These are phyloP conservation scores for Lycocorax pyrrhopterus DNA, from an alignment of 2,113 vertebrate species.

Conservation along the genomic window DNA sequence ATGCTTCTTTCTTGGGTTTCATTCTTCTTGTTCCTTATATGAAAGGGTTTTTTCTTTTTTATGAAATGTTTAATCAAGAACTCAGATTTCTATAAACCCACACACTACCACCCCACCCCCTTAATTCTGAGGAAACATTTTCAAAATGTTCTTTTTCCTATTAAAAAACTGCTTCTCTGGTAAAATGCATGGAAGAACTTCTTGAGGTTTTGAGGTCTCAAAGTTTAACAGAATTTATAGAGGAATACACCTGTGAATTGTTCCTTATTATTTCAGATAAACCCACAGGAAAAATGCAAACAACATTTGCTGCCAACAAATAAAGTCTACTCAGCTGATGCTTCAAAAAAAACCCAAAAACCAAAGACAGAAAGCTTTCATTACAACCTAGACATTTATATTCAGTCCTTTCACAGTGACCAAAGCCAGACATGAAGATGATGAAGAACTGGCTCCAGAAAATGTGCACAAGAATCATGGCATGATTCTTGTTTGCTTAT, in stretches of 20 bases:
- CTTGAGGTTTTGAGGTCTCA: neutral
- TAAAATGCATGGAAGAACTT: neutral
- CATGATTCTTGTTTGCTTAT: neutral
- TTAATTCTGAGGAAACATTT: neutral
- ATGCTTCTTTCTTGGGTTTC: neutral
- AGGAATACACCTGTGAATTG: neutral
- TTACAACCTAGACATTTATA: neutral
- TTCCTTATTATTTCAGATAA: neutral
- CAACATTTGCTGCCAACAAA: neutral
- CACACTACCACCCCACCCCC: fast-evolving
- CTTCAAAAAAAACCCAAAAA: neutral
- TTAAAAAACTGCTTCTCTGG: neutral
- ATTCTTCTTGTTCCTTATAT: neutral
- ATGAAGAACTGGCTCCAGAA: neutral
- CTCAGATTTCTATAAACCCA: neutral
- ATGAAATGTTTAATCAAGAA: neutral
- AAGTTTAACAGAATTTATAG: neutral
- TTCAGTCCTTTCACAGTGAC: neutral
- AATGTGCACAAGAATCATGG: neutral
- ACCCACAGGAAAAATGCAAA: neutral
- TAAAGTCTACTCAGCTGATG: neutral
- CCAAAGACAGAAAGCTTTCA: too few species aligned
- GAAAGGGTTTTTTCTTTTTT: neutral
- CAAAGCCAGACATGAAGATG: neutral
- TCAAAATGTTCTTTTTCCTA: neutral